Evolutionary conservation across 2,797 vertebrate genomes (phyloP).

Genomic region (Alosa sapidissima): DNA sequence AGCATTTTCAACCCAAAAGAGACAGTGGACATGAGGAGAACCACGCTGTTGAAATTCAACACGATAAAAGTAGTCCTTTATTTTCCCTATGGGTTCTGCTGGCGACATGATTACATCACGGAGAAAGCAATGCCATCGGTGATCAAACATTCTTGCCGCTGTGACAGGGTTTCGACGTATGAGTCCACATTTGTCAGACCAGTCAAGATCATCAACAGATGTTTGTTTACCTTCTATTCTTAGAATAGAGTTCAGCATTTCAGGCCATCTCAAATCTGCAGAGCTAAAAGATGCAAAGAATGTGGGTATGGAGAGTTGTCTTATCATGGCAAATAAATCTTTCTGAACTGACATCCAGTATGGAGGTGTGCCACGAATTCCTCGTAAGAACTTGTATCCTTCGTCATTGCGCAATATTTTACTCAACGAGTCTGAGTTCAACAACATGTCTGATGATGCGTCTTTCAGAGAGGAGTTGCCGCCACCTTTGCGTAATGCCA

Average conservation of each 20-base stretch:
- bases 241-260: constrained; percentile 10
- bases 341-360: constrained; percentile 23
- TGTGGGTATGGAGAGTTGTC: constrained; percentile 20
- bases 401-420: not conserved
- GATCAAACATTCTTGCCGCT: constrained; percentile 39
- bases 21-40: constrained; percentile 17
- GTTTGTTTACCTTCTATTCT: not conserved
- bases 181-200: constrained; percentile 29
- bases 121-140: constrained; percentile 29
- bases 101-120: constrained; percentile 31
- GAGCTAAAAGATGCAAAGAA: constrained; percentile 27
- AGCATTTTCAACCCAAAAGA: constrained; percentile 32
- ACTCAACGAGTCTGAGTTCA: not conserved
- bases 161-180: constrained; percentile 22
- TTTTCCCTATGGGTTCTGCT: constrained; percentile 30
- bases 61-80: constrained; percentile 31
- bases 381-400: not conserved
- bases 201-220: constrained; percentile 9
- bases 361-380: not conserved
- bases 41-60: constrained; percentile 34
- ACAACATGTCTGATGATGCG: not conserved
- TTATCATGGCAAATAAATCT: constrained; percentile 26
- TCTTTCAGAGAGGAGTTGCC: not conserved
- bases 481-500: not conserved
- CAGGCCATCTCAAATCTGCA: constrained; percentile 38